A percentile compares a stretch with the other conserved stretches of the same genome.
Conservation (phyloP, 2,797 vertebrate species). For the Merluccius polli region DNA sequence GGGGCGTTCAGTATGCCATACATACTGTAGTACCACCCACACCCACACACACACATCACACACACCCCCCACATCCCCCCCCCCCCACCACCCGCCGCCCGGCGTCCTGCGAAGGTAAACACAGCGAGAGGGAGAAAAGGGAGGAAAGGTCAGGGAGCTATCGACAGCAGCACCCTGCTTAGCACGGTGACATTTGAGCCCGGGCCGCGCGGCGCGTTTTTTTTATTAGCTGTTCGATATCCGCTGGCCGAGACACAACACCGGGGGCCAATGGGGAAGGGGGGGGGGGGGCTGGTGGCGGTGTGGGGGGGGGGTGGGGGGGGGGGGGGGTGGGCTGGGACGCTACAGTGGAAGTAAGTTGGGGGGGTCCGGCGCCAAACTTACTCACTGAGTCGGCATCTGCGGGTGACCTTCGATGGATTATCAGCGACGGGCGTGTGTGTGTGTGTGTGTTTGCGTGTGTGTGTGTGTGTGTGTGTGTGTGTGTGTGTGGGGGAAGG, state of each 20-base stretch:
- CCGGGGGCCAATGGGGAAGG: conserved; percentile 5
- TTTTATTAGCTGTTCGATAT: conserved; percentile 72
- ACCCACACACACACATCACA: not conserved
- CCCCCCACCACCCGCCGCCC: conserved; percentile 36
- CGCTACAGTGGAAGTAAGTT: not conserved
- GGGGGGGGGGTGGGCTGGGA: conserved; percentile 23
- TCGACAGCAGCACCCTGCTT: conserved; percentile 64
- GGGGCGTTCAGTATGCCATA: conserved; percentile 7
- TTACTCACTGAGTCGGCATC: not conserved
- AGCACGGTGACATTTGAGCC: conserved; percentile 75
- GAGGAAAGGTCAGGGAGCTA: conserved; percentile 69
- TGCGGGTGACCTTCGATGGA: conserved; percentile 37
- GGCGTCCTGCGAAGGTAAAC: conserved; percentile 70
- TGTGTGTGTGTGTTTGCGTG: not conserved
- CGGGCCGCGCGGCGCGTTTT: conserved; percentile 47
- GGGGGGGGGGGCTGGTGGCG: conserved; percentile 20
- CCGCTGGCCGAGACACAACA: conserved; percentile 34
- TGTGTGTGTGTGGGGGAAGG: too few relatives aligned
- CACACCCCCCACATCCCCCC: not conserved
- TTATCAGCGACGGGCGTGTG: conserved; percentile 19
- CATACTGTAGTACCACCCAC: not conserved
- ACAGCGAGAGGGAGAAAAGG: conserved; percentile 59
- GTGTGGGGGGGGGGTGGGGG: conserved; percentile 21
- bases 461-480: conserved; percentile 8
- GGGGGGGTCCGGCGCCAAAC: conserved; percentile 21